Conservation (phyloP, 2,113 vertebrate species). For the Phoxinus phoxinus region DNA sequence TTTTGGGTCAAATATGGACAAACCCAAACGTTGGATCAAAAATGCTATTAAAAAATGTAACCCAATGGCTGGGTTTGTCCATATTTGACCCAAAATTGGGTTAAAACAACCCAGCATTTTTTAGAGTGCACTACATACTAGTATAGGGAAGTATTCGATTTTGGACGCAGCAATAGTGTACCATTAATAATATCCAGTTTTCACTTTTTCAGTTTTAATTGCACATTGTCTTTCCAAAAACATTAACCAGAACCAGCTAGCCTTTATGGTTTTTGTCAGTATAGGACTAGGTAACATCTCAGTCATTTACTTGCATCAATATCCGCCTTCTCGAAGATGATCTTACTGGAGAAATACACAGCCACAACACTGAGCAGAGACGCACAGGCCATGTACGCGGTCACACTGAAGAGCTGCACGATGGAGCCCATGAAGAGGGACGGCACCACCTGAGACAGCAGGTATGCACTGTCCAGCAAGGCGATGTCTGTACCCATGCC, state of each 20-base stretch:
- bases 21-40: too few species aligned
- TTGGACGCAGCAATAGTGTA: too few species aligned
- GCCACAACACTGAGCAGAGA: slow-evolving; percentile 80
- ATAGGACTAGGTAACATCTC: not conserved
- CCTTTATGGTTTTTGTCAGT: not conserved
- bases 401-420: slow-evolving; percentile 84
- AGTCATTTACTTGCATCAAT: slow-evolving; percentile 60
- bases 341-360: slow-evolving; percentile 82
- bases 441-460: slow-evolving; percentile 86
- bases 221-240: not conserved
- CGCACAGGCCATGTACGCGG: slow-evolving; percentile 82
- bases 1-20: too few species aligned
- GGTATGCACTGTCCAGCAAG: slow-evolving; percentile 86
- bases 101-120: too few species aligned
- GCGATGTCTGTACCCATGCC: slow-evolving; percentile 88
- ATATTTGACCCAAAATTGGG: too few species aligned
- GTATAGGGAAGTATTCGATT: too few species aligned
- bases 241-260: not conserved
- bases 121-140: too few species aligned
- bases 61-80: too few species aligned
- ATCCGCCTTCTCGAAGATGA: slow-evolving; percentile 82
- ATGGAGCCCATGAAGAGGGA: slow-evolving; percentile 84
- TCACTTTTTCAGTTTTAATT: not conserved
- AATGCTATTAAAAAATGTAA: too few species aligned
- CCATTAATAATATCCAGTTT: too few species aligned